Percentiles rank a stretch among this genome's conserved stretches.
Conservation (phyloP, 2,888 invertebrate genomes). For the Cephus spinipes region DNA sequence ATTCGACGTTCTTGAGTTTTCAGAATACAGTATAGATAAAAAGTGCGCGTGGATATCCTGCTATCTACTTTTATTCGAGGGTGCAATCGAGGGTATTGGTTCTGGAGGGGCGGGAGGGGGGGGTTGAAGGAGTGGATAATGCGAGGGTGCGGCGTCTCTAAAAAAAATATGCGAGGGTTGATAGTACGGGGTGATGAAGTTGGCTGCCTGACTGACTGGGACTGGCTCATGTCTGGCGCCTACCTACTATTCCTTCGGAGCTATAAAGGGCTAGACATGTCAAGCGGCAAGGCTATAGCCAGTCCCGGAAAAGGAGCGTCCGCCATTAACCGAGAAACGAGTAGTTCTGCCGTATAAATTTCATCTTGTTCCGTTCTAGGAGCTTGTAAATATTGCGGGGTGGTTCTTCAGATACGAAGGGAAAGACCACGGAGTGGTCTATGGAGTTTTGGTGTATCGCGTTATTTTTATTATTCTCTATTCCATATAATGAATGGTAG, state of each 20-base stretch:
- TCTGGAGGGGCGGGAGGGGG: neutral
- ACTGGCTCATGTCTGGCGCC: neutral
- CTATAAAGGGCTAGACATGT: neutral
- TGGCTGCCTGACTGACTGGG: neutral
- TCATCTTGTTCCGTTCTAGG: neutral
- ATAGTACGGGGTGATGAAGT: neutral
- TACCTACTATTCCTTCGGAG: neutral
- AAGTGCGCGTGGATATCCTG: neutral
- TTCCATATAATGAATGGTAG: neutral
- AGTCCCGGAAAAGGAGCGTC: neutral
- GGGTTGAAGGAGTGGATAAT: neutral
- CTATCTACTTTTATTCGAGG: neutral
- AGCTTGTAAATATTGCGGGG: neutral
- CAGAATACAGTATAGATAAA: neutral
- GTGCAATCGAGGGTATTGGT: neutral
- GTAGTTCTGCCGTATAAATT: neutral
- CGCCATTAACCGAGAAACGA: neutral
- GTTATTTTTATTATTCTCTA: neutral
- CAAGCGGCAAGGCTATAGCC: neutral
- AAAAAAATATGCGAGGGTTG: neutral
- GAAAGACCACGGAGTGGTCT: neutral
- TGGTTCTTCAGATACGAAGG: neutral
- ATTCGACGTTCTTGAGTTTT: neutral
- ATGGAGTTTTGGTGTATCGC: neutral
- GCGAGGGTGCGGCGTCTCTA: neutral